Evolutionary conservation across 2,888 invertebrate species (phyloP), one percentile per base, ranked within the genome.

Genomic region (Drosophila antonietae): DNA sequence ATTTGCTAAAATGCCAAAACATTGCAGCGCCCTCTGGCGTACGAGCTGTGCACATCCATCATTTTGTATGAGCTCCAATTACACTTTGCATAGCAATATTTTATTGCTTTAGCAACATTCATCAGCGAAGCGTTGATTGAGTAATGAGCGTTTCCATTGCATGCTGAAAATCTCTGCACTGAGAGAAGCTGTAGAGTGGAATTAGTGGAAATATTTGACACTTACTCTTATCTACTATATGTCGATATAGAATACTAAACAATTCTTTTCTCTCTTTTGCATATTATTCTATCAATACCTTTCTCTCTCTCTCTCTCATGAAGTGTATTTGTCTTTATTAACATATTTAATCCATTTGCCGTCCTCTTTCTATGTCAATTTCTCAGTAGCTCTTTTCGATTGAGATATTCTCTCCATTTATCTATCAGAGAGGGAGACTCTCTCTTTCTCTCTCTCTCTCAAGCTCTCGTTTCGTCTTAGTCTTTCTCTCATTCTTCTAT

Each of bases 11-110:
- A 79, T 67, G 72, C 65, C 14, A 49, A 18, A 46, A 46, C 79
- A 58, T 49, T 74, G 56, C 46, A 67, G 69, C 75, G 79, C 70
- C 79, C 70, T 51, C 75, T 74, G 47, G 70, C 64, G 61, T 14
- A 35, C 46, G 41, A 47, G 52, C 35, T 46, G n/a, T n/a, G 51
- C 44, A 3, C 37, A n/a, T 3, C 15, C 33, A 31, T 18, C 49
- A n/a, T 49, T 49, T n/a, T n/a, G 49, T 3, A 6, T n/a, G 10
- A 28, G 28, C 28, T 23, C 8, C 23, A 8, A 8, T 9, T 9
- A 15, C 28, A 47, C 28, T n/a, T n/a, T 31, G 47, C 15, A 28
- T 28, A 28, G 15, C 28, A 28, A 4, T 28, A 6, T 28, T 4
- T 15, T 28, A 28, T 15, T 15, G 0, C 3, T 47, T 43, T 18